These are phyloP conservation scores for Euclidia mi DNA, from an alignment of 2,888 invertebrate species.

Conservation along the genomic window DNA sequence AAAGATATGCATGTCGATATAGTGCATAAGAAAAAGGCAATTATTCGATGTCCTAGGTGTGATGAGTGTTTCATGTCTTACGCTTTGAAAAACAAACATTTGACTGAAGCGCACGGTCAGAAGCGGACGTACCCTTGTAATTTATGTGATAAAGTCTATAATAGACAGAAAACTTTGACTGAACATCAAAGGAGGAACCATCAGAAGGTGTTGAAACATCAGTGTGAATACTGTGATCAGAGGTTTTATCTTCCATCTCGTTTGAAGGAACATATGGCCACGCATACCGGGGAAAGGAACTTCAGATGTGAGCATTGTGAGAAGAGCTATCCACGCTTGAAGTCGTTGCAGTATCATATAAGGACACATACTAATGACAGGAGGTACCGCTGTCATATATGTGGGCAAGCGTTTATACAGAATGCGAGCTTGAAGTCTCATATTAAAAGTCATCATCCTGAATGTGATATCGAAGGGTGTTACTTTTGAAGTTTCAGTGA, in stretches of 20 bases:
- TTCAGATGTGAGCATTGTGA: conserved; percentile 90
- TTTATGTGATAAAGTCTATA: conserved; percentile 85
- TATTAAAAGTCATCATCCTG: conserved; percentile 89
- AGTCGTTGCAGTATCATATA: conserved; percentile 90
- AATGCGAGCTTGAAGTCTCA: conserved; percentile 90
- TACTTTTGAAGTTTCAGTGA: conserved; percentile 67
- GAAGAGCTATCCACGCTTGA: conserved; percentile 90
- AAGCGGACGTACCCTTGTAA: conserved; percentile 83
- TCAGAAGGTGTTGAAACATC: conserved; percentile 84
- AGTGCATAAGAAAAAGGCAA: conserved; percentile 83
- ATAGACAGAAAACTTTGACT: conserved; percentile 80
- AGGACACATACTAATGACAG: conserved; percentile 90
- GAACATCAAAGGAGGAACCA: conserved; percentile 84
- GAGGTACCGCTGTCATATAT: conserved; percentile 88
- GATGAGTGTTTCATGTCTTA: conserved; percentile 86
- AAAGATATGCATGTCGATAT: conserved; percentile 86
- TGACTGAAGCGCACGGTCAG: conserved; percentile 83
- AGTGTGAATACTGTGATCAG: conserved; percentile 89
- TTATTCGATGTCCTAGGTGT: conserved; percentile 80
- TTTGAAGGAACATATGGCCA: conserved; percentile 86
- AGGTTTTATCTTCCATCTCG: conserved; percentile 85
- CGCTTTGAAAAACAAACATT: conserved; percentile 80
- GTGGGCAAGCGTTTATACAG: conserved; percentile 90
- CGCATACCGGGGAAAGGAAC: conserved; percentile 89
- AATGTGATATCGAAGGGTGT: conserved; percentile 81